Evolutionary conservation across 2,113 vertebrate genomes (phyloP), one percentile per base, ranked within the genome.

Genomic region (Saguinus imperator): DNA sequence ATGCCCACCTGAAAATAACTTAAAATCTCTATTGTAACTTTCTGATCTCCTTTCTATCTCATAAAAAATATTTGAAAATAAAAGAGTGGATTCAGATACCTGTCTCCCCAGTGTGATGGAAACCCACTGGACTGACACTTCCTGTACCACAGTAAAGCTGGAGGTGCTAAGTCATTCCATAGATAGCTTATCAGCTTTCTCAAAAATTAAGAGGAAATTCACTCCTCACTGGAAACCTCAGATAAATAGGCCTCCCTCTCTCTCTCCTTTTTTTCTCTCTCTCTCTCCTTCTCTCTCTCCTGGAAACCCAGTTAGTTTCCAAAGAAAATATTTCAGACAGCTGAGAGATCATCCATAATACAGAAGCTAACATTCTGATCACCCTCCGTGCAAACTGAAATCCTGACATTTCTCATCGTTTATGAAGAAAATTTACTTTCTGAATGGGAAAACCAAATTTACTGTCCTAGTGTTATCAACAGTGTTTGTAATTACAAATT

Each of bases 21-120:
- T 87, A 66, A 72, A 87, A 92, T 91, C 82, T 94, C 89, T 79
- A 64, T 40, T 80, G 43, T n/a, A 82, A n/a, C 70, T 87, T 85
- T 61, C 40, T 91, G 89, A 3, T 12, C 93, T 97, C 7, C 66
- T 94, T 87, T 87, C 85, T 29, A 79, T 87, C 35, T 64, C 48
- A 80, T 21, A 93, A 93, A 96, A 95, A 84, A 17, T 35, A 87
- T n/a, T 52, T 96, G 21, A 77, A 61, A 93, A 52, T 87, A 91
- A 83, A 40, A n/a, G n/a, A n/a, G 25, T 80, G 4, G 72, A 48
- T 90, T 92, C 70, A 90, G 81, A 94, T 13, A 76, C 43, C 35
- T 73, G 20, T 58, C 84, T 96, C 80, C 37, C 43, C 23, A 57
- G 8, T 7, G 37, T 40, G 55, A 57, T 40, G 0, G 32, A 68